Conservation (phyloP, 2,113 vertebrate species). For the Tapirus terrestris region DNA sequence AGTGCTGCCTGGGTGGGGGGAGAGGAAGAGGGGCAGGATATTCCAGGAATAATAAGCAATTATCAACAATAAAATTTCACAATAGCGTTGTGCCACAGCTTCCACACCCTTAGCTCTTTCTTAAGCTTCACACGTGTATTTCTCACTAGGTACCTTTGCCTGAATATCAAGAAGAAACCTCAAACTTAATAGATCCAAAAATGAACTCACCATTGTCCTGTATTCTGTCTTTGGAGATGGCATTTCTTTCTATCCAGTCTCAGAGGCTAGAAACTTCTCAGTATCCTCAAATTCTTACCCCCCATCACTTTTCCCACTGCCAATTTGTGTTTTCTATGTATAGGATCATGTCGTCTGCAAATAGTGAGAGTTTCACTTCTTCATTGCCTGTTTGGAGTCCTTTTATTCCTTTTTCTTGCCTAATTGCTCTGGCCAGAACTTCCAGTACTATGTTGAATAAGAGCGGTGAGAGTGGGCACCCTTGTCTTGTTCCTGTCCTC, state of each 20-base stretch:
- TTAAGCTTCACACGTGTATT: background rate
- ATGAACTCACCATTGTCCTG: background rate
- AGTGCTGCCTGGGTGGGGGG: too few relatives aligned
- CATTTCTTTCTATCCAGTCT: background rate
- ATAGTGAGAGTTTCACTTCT: too few relatives aligned
- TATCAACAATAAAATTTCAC: slow-evolving; percentile 42
- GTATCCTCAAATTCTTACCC: background rate
- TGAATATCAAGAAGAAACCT: background rate
- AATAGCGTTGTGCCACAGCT: background rate
- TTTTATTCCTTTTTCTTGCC: too few relatives aligned
- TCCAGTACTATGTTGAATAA: too few relatives aligned
- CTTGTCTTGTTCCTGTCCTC: too few relatives aligned
- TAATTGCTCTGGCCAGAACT: too few relatives aligned
- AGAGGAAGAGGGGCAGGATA: background rate
- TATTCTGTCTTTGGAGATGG: background rate
- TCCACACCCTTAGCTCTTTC: background rate
- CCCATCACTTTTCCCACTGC: background rate
- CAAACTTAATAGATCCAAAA: background rate
- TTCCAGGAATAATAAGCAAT: slow-evolving; percentile 13
- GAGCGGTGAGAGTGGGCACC: too few relatives aligned
- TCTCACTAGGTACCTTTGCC: background rate
- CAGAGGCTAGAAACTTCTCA: background rate
- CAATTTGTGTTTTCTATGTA: too few relatives aligned
- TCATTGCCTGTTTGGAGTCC: too few relatives aligned
- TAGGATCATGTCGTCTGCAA: too few relatives aligned